phyloP scores from a whole-genome alignment of 2,797 vertebrate genomes.

The Miichthys miiuy region DNA sequence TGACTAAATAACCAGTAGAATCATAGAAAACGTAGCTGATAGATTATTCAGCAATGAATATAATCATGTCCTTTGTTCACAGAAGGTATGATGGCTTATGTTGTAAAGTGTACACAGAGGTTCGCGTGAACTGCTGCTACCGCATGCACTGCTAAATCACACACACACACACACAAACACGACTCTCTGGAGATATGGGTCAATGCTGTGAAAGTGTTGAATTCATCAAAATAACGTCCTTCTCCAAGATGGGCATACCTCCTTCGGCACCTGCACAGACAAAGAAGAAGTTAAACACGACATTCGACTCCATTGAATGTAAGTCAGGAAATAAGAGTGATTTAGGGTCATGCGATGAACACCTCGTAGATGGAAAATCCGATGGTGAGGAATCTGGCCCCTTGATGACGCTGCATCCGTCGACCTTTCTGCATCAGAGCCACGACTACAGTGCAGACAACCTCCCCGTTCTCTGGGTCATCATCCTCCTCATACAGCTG shows the following conservation, averaged over 20 bases:
- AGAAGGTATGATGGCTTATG: neutral
- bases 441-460: constrained; percentile 93
- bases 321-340: neutral
- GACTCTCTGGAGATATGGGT: constrained; percentile 8
- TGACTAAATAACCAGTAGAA: neutral
- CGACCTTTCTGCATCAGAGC: constrained; percentile 99
- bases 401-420: constrained; percentile 90
- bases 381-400: constrained; percentile 92
- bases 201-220: constrained; percentile 11
- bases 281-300: constrained; percentile 21
- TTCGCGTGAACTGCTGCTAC: neutral
- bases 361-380: constrained; percentile 99
- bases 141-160: neutral
- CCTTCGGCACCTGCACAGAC: constrained; percentile 83
- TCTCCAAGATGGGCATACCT: constrained; percentile 75
- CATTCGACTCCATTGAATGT: neutral
- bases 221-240: constrained; percentile 19
- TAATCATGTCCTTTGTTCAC: neutral
- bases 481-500: constrained; percentile 94
- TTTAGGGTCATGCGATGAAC: neutral
- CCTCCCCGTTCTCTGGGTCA: constrained; percentile 89
- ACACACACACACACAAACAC: constrained; percentile 22
- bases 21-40: neutral
- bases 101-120: neutral
- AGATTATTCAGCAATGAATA: neutral